phyloP scores from a whole-genome alignment of 2,113 vertebrate genomes.

The Thamnaconus septentrionalis region DNA sequence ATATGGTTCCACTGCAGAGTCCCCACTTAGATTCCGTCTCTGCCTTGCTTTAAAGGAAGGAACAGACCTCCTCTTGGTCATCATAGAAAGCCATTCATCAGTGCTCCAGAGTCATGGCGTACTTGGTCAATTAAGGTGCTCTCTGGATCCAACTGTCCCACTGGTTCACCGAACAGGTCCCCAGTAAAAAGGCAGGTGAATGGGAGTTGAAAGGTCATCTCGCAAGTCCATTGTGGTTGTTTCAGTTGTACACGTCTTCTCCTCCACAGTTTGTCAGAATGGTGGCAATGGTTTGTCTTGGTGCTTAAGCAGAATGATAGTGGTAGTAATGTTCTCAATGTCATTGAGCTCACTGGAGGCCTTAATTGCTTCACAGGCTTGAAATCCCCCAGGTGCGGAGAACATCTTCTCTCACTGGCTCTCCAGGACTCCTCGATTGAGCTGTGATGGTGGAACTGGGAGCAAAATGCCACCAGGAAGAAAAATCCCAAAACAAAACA shows the following conservation, averaged over 20 bases:
- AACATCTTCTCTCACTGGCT: background rate
- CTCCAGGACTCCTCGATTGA: conserved; percentile 35
- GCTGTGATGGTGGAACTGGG: conserved; percentile 29
- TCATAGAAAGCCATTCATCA: conserved; percentile 9
- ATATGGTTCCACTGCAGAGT: conserved; percentile 28
- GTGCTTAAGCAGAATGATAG: conserved; percentile 26
- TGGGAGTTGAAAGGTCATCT: conserved; percentile 5
- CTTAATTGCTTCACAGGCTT: background rate
- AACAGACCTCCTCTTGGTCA: conserved; percentile 10
- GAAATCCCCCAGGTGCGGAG: background rate
- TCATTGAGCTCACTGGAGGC: conserved; percentile 33
- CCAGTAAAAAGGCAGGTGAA: conserved; percentile 15
- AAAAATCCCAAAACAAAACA: background rate
- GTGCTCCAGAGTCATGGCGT: conserved; percentile 24
- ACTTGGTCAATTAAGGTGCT: conserved; percentile 49
- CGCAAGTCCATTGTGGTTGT: conserved; percentile 7
- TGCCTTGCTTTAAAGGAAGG: conserved; percentile 17
- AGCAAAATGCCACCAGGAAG: conserved; percentile 11
- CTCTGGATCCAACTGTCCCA: conserved; percentile 18
- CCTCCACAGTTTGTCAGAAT: conserved; percentile 24
- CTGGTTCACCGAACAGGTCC: conserved; percentile 17
- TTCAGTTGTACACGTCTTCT: conserved; percentile 50
- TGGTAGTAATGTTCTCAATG: conserved; percentile 20
- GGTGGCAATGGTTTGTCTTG: background rate
- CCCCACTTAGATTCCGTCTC: conserved; percentile 6